Evolutionary conservation across 2,888 invertebrate species (phyloP), one percentile per base, ranked within the genome.

Genomic region (Harpalus rufipes): DNA sequence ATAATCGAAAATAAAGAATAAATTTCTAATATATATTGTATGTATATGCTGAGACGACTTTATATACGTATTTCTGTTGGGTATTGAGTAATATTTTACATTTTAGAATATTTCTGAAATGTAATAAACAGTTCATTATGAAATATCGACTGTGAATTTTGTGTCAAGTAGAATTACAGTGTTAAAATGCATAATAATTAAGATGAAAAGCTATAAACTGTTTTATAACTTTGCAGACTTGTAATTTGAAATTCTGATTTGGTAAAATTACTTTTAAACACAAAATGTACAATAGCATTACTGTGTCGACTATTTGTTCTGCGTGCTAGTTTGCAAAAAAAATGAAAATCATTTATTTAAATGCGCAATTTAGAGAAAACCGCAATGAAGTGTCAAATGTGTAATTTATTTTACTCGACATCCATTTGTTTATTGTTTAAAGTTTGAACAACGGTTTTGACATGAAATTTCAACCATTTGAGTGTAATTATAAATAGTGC

Each of bases 301-400:
- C 44, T 0, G 44, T 12, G 10, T 3, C 44, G 10, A 51, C 44
- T 51, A 51, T 51, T 51, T 51, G 44, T 51, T 12, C 44, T 12
- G 44, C 44, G 32, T 32, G 32, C 32, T 32, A 32, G 32, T 32
- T 51, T 12, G 44, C 10, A 51, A 6, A 51, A 7, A 51, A 51
- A 51, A 10, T 63, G 63, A 25, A 12, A 63, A 63, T 63, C 8
- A 63, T 21, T 63, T 63, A 63, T 63, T 63, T 63, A 21, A 63
- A 63, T 63, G 21, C 5, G 18, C 12, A 63, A 63, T 63, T 63
- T 63, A 63, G 12, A 63, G 21, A 5, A 63, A 63, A 63, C 63
- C 21, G 12, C 63, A 63, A 21, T 63, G 16, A 63, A 21, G 12
- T 63, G 63, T 12, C 63, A 63, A 12, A 25, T 12, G 6, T 1